Base-by-base conservation (phyloP, 2,888 invertebrate species). In the Minunthozetes semirufus region DNA sequence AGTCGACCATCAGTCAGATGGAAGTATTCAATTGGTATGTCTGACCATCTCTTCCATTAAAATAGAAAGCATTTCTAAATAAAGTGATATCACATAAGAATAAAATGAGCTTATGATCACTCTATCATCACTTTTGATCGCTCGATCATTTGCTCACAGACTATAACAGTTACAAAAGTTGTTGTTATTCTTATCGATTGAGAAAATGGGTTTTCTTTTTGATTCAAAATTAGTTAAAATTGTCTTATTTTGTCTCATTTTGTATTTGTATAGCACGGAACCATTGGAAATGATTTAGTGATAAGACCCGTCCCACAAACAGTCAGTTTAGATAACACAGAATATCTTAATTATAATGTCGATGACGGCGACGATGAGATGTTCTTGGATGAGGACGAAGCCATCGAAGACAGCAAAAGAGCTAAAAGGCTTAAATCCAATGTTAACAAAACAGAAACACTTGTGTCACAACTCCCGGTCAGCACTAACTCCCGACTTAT, bases 231-330 rank as follows among this genome's bases (percentile, higher is more conserved):
- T 4, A 42, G 42, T 42, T 42, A 42, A 42, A 8, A n/a, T 9
- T 33, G 59, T n/a, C n/a, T n/a, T n/a, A n/a, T n/a, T n/a, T n/a
- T n/a, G 9, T 33, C 33, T 33, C 8, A 59, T 27, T 2, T 59
- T 29, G 19, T 74, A 33, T 46, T 56, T 61, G 25, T 2, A 59
- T 27, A 94, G 94, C 93, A 94, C 84, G 94, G 94, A 79, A 93
- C 93, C 80, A 92, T 95, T 79, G 94, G 94, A 78, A 88, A 91
- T 83, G 90, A 93, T 81, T 85, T 93, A 82, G 91, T 94, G 80
- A 92, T 95, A 82, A 88, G 91, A 80, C 93, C 94, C 77, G 85
- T 94, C 9, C 76, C 76, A 17, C 22, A 75, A 8, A 42, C 76
- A 15, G 42, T 72, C 25, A 38, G 29, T 13, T 33, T 42, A 46